These are phyloP conservation scores for Artibeus jamaicensis DNA, from an alignment of 2,797 vertebrate genomes.

Conservation along the genomic window DNA sequence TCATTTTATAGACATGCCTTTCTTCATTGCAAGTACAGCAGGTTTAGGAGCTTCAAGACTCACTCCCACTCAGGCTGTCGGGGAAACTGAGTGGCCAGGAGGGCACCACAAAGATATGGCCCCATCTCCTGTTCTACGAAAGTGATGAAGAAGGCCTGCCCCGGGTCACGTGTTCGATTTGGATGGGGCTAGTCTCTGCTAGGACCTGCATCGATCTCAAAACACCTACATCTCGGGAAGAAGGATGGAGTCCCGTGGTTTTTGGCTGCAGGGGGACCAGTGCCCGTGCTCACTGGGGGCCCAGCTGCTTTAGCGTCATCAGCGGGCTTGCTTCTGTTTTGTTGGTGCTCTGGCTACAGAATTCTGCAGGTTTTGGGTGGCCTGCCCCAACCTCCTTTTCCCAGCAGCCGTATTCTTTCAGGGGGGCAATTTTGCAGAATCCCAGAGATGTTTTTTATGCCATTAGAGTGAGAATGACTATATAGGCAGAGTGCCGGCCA, in stretches of 20 bases:
- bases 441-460: background rate
- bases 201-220: background rate
- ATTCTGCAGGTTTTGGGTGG: background rate
- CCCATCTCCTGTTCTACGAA: background rate
- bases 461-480: background rate
- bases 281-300: background rate
- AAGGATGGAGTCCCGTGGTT: background rate
- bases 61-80: background rate
- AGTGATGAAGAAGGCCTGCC: background rate
- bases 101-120: background rate
- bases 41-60: background rate
- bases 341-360: background rate
- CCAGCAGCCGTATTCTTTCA: background rate
- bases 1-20: background rate
- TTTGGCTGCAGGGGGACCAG: background rate
- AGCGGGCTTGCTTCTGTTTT: background rate
- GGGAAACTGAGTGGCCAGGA: background rate
- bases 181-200: background rate
- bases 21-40: background rate
- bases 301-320: background rate
- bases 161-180: background rate
- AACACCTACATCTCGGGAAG: background rate
- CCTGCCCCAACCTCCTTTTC: background rate
- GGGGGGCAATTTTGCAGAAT: constrained; percentile 8
- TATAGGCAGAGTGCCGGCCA: background rate